Conservation (phyloP, 2,113 vertebrate genomes). For the Passer montanus region DNA sequence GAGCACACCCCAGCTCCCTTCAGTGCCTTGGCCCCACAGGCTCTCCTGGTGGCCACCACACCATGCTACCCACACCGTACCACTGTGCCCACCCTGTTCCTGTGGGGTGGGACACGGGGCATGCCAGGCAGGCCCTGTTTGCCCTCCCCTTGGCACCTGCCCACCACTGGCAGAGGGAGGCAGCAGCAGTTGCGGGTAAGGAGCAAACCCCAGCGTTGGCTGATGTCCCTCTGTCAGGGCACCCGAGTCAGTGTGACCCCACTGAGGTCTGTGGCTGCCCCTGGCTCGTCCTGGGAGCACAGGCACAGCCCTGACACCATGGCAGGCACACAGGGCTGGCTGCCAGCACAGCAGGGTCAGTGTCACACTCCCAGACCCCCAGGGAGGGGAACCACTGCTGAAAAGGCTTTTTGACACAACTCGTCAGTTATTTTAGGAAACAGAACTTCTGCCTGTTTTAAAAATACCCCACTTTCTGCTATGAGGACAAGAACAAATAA, state of each 20-base stretch:
- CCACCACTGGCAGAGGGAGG: accelerated
- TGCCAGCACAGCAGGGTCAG: background rate
- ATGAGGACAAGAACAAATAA: background rate
- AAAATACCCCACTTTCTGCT: background rate
- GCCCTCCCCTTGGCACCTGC: background rate
- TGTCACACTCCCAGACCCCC: background rate
- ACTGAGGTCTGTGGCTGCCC: background rate
- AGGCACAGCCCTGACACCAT: background rate
- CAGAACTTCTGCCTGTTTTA: background rate
- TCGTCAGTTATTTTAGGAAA: background rate
- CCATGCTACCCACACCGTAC: too few relatives aligned
- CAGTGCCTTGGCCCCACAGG: accelerated
- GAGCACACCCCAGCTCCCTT: accelerated
- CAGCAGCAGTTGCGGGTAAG: background rate
- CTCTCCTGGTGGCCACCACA: background rate
- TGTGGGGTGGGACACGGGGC: accelerated
- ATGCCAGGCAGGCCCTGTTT: background rate
- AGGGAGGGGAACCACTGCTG: accelerated
- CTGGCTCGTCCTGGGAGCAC: accelerated
- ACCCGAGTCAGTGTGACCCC: background rate
- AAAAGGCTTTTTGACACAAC: background rate
- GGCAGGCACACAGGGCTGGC: background rate
- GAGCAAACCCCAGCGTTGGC: background rate
- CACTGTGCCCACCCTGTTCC: accelerated
- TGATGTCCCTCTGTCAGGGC: background rate